Conservation (phyloP, 2,113 vertebrate species). For the Tragelaphus buxtoni region DNA sequence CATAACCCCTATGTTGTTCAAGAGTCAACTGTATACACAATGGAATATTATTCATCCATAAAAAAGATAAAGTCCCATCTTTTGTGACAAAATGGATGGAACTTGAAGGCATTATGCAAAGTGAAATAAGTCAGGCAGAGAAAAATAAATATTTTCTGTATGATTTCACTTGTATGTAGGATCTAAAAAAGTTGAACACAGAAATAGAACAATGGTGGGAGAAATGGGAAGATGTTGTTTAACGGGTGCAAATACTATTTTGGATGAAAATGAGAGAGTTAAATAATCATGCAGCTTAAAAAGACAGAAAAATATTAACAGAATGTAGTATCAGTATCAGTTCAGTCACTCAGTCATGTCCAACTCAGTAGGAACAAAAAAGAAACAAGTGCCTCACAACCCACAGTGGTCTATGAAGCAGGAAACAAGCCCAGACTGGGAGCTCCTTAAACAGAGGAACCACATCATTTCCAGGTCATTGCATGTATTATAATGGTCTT, state of each 20-base stretch:
- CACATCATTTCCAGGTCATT: not conserved
- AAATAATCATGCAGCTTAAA: not conserved
- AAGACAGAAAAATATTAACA: not conserved
- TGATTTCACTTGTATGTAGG: not conserved
- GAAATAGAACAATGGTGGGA: not conserved
- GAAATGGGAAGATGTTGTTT: not conserved
- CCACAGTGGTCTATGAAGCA: not conserved
- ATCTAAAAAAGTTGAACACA: not conserved
- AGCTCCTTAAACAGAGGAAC: not conserved
- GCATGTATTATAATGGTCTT: not conserved
- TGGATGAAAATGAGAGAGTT: not conserved
- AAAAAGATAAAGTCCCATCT: not conserved
- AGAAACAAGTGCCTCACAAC: not conserved
- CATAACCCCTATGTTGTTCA: not conserved
- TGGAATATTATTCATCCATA: not conserved
- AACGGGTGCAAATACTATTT: not conserved
- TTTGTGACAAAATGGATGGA: not conserved
- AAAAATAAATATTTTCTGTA: not conserved
- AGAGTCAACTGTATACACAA: not conserved
- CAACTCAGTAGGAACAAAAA: not conserved
- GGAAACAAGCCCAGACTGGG: not conserved
- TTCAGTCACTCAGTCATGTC: not conserved
- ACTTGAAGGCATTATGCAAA: not conserved
- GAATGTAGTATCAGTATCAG: not conserved
- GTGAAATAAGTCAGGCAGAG: not conserved